A percentile compares a stretch with the other conserved stretches of the same genome.
Conservation (phyloP, 2,888 invertebrate species). For the Plagodis pulveraria region DNA sequence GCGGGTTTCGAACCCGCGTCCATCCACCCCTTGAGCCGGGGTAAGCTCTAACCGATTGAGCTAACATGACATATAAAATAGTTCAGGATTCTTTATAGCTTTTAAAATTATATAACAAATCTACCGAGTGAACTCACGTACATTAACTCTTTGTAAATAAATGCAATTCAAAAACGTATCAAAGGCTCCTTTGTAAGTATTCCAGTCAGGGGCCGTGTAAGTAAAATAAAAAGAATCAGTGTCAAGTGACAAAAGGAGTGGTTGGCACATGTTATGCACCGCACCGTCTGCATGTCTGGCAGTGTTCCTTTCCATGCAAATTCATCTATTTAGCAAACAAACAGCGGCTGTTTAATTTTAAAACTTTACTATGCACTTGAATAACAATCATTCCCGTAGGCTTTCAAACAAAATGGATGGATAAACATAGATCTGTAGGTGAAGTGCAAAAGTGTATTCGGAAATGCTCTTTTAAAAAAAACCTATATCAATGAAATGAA, state of each 20-base stretch:
- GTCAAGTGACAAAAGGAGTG: slow-evolving; percentile 12
- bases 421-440: background rate
- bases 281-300: slow-evolving; percentile 14
- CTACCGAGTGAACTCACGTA: too few relatives aligned
- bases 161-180: background rate
- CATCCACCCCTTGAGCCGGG: too few relatives aligned
- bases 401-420: slow-evolving; percentile 2
- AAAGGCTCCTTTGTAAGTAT: slow-evolving; percentile 8
- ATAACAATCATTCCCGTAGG: slow-evolving; percentile 49
- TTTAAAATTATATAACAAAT: too few relatives aligned
- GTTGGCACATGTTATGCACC: slow-evolving; percentile 14
- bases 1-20: too few relatives aligned
- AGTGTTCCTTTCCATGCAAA: slow-evolving; percentile 7
- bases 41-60: too few relatives aligned
- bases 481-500: too few relatives aligned
- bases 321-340: slow-evolving; percentile 7
- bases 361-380: slow-evolving; percentile 49
- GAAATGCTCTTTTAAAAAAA: too few relatives aligned
- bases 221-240: slow-evolving; percentile 15
- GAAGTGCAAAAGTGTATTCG: too few relatives aligned
- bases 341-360: slow-evolving; percentile 26
- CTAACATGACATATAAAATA: too few relatives aligned
- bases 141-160: background rate
- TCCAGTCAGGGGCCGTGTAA: slow-evolving; percentile 1
- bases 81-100: too few relatives aligned